Percentiles rank a stretch among this genome's conserved stretches.
Evolutionary conservation across 2,888 invertebrate genomes (phyloP).

Genomic region (Orchesellides sinensis): DNA sequence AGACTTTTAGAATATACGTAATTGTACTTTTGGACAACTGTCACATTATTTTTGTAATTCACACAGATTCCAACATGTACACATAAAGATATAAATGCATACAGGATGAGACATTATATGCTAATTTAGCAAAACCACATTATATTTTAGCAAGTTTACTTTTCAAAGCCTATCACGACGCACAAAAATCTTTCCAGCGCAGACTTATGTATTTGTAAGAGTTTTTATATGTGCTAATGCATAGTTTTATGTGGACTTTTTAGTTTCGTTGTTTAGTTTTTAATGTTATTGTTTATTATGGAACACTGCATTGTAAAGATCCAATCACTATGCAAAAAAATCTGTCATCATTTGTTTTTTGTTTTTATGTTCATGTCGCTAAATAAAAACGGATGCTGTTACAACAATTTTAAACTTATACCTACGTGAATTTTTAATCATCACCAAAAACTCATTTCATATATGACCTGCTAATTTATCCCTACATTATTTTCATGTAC

Average conservation of each 20-base stretch:
- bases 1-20: too few relatives aligned
- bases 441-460: too few relatives aligned
- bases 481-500: too few relatives aligned
- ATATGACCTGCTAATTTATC: too few relatives aligned
- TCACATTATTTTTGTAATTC: neutral
- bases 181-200: conserved; percentile 4
- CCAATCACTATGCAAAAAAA: conserved; percentile 3
- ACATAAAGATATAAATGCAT: too few relatives aligned
- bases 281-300: conserved; percentile 38
- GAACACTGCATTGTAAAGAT: conserved; percentile 37
- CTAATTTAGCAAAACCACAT: too few relatives aligned
- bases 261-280: conserved; percentile 49
- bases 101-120: neutral
- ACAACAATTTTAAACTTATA: too few relatives aligned
- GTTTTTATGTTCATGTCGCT: conserved; percentile 48
- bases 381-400: conserved; percentile 55
- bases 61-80: neutral
- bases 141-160: conserved; percentile 14
- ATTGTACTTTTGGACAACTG: too few relatives aligned
- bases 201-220: neutral
- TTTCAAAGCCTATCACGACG: conserved; percentile 3
- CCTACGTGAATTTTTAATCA: too few relatives aligned
- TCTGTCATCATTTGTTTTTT: conserved; percentile 46
- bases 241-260: too few relatives aligned
- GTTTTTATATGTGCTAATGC: too few relatives aligned